Percentiles rank a stretch among this genome's conserved stretches.
Evolutionary conservation across 1,140 invertebrate species (phyloP).

Genomic region (Mylabris phalerata): DNA sequence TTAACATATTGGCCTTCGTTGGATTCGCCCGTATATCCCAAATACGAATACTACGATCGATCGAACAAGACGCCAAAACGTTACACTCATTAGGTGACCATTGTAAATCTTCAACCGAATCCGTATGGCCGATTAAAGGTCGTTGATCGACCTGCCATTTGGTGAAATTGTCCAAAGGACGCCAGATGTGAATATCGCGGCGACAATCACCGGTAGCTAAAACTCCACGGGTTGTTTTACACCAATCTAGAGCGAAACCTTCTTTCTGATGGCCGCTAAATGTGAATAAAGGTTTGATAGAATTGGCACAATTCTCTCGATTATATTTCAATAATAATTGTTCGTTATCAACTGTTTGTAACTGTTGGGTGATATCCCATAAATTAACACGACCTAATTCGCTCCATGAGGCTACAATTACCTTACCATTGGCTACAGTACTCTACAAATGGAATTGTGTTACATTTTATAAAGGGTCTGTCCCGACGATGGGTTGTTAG

Average conservation of each 20-base stretch:
- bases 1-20: slow-evolving; percentile 86
- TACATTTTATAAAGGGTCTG: no score
- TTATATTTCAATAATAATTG: slow-evolving; percentile 55
- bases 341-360: slow-evolving; percentile 71
- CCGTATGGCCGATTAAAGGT: slow-evolving; percentile 78
- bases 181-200: slow-evolving; percentile 92
- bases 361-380: slow-evolving; percentile 78
- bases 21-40: slow-evolving; percentile 84
- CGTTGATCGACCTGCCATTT: slow-evolving; percentile 86
- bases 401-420: slow-evolving; percentile 85
- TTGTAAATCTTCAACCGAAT: slow-evolving; percentile 96
- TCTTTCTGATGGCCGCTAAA: slow-evolving; percentile 89
- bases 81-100: slow-evolving; percentile 96
- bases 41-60: slow-evolving; percentile 84
- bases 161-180: slow-evolving; percentile 63
- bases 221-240: slow-evolving; percentile 63
- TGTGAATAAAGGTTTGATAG: slow-evolving; percentile 67
- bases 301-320: slow-evolving; percentile 48
- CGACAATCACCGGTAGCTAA: slow-evolving; percentile 87
- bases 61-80: slow-evolving; percentile 92
- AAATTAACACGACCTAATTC: slow-evolving; percentile 85
- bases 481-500: no score
- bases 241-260: slow-evolving; percentile 96
- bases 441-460: slow-evolving; percentile 40
- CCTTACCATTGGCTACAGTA: slow-evolving; percentile 48